Conservation (phyloP, 2,113 vertebrate genomes). For the Pluvianellus socialis region DNA sequence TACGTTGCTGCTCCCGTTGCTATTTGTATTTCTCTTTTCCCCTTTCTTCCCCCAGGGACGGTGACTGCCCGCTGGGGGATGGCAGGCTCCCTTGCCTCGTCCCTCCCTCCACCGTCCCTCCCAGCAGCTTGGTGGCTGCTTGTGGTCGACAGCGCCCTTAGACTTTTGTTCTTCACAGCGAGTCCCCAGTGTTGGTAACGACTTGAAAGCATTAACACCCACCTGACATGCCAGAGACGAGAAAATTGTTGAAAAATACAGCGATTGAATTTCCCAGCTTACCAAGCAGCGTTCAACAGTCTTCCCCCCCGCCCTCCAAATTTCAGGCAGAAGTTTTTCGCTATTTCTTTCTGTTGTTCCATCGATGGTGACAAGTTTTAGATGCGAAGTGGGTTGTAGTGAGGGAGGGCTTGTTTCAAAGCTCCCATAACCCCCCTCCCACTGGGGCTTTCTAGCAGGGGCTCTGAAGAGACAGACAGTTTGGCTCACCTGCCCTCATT, state of each 20-base stretch:
- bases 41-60: rapidly evolving
- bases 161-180: background rate
- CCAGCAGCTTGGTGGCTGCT: background rate
- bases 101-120: rapidly evolving
- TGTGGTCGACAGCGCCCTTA: background rate
- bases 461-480: background rate
- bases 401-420: background rate
- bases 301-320: background rate
- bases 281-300: background rate
- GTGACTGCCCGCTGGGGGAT: background rate
- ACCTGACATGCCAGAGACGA: background rate
- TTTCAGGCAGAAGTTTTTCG: background rate
- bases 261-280: background rate
- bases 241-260: background rate
- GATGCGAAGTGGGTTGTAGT: background rate
- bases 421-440: background rate
- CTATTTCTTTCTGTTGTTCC: background rate
- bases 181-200: background rate
- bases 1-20: background rate
- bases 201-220: background rate
- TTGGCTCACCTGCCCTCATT: background rate
- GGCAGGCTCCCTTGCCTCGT: background rate
- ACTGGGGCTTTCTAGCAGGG: background rate
- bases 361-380: background rate
- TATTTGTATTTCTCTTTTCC: background rate